Base-by-base conservation (phyloP, 2,888 invertebrate species). In the Calameuta filiformis region DNA sequence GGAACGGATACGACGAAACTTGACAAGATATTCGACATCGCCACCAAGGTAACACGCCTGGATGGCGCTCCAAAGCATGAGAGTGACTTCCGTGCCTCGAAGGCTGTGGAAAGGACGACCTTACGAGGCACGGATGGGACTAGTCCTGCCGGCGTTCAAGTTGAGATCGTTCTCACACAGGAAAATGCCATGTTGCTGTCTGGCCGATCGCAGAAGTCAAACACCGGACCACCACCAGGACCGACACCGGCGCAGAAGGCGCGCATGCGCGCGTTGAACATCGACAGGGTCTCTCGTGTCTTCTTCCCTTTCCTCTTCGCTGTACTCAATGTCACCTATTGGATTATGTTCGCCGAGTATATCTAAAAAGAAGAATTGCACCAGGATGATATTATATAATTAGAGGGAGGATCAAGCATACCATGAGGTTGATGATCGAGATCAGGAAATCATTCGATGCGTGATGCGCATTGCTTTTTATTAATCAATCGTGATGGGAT, bases 321-420 rank as follows among this genome's bases (percentile, higher is more conserved):
- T 79, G 91, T 94, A 79, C 92, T 96, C 74, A 96, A 96, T 89
- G 92, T 93, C 81, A 94, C 94, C 82, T 96, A 96, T 88, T 96
- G 96, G 96, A 94, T 95, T 85, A 93, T 94, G 88, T 96, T 96
- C 90, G 95, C 95, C 78, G 94, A 95, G 89, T 95, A 95, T 90
- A 93, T 95, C 88, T 95, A 94, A 92, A 92, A 88, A 35, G 75
- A 76, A 68, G 56, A 56, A 56, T 56, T 23, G 23, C 23, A 56
- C 23, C 40, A 56, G 15, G 40, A 33, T 40, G 33, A 56, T 56
- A 56, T 56, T 23, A 56, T 23, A 9, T 56, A 23, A 56, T 56
- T 56, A 56, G 56, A 56, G 56, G 23, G 56, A 56, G 56, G 56
- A 56, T 56, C 56, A 56, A 15, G 56, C 9, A 56, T 23, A 56